phyloP scores from a whole-genome alignment of 1,140 invertebrate species.

The Dendrolimus kikuchii region DNA sequence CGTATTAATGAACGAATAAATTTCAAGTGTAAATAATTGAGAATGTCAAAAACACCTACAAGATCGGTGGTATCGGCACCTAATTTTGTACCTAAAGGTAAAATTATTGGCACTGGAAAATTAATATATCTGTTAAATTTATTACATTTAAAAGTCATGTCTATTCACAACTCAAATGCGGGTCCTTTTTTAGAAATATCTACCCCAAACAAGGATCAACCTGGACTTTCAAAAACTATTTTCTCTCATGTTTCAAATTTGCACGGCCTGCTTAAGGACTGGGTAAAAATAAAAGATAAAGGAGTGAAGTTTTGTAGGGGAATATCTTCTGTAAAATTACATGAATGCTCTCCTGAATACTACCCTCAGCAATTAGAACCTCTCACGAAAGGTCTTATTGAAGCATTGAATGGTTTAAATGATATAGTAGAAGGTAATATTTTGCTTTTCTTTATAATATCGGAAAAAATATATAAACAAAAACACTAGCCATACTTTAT shows the following conservation, averaged over 20 bases:
- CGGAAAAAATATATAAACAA: too few species aligned
- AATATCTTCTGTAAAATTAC: slow-evolving; percentile 43
- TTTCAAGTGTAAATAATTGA: slow-evolving; percentile 2
- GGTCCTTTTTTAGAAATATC: slow-evolving; percentile 34
- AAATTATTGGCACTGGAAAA: not conserved
- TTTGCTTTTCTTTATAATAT: not conserved
- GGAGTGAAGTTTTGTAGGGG: slow-evolving; percentile 42
- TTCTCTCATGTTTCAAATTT: slow-evolving; percentile 45
- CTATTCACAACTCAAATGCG: too few species aligned
- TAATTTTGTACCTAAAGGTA: slow-evolving; percentile 35
- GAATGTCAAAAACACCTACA: slow-evolving; percentile 30
- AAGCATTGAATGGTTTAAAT: slow-evolving; percentile 31
- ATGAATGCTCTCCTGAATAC: slow-evolving; percentile 47
- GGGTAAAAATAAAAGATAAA: slow-evolving; percentile 38
- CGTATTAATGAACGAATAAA: too few species aligned
- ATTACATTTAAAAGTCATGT: too few species aligned
- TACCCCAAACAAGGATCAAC: slow-evolving; percentile 38
- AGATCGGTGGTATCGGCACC: slow-evolving; percentile 5
- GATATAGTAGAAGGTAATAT: slow-evolving; percentile 44
- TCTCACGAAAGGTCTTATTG: slow-evolving; percentile 36
- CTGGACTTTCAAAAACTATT: slow-evolving; percentile 43
- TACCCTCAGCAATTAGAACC: slow-evolving; percentile 45
- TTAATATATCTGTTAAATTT: not conserved
- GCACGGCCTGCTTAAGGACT: slow-evolving; percentile 39
- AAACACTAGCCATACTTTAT: too few species aligned